Base-by-base conservation (phyloP, 92 coral and sea anemone genomes). In the Heteractis magnifica region DNA sequence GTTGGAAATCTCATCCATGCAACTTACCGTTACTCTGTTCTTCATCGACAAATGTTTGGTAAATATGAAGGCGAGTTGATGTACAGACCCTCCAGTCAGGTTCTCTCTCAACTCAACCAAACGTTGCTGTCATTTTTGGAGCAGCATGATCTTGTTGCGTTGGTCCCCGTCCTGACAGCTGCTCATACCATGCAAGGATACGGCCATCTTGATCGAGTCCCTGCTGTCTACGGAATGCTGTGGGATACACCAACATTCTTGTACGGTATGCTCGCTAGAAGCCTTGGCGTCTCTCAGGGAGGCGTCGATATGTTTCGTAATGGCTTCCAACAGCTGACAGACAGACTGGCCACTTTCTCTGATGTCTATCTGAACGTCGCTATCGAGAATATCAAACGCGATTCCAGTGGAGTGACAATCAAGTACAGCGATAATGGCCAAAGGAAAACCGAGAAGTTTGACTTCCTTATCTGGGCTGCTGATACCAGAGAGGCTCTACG, bases 11-110 rank as follows among this genome's bases (percentile, higher is more conserved):
- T 87, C 23, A 52, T 87, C 48, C 19, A 20, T 11, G 87, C 90
- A 76, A 72, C 79, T 51, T 19, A 76, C 12, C 60, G 74, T 6
- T 87, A 87, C 65, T 23, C 84, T 14, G 55, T 59, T 15, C 49
- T 87, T 18, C 90, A 87, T 72, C 90, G 90, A 4, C 49, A 79
- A 26, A 53, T 87, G 83, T 87, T 87, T 83, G 90, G 90, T 20
- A 87, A 87, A 56, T 87, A 87, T 51, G 78, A 82, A 50, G 87
- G 82, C 65, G 90, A 82, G 8, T 16, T 87, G 53, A 87, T 87
- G 90, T 19, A 64, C 23, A 65, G 76, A 82, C 90, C 90, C 18
- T 41, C 65, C 18, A 70, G 56, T 18, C 50, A 51, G 11, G 80
- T 80, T 7, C 79, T 87, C 71, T 16, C 62, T 6, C 41, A 20